phyloP scores from a whole-genome alignment of 2,888 invertebrate genomes.

The Nephrotoma flavescens region DNA sequence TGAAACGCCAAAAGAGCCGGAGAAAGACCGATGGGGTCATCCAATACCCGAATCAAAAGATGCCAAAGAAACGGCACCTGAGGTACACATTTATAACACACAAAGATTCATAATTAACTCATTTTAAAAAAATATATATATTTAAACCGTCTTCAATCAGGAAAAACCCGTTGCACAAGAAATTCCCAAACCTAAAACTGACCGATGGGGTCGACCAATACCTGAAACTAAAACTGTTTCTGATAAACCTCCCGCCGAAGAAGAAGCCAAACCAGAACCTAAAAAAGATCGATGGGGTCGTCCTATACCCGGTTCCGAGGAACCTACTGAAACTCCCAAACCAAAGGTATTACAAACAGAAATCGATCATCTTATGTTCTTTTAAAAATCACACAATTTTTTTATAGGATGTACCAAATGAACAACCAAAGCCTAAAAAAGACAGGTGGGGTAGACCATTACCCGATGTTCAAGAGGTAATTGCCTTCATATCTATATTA shows the following conservation, averaged over 20 bases:
- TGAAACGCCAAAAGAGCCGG: neutral
- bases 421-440: neutral
- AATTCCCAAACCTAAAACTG: neutral
- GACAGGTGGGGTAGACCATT: neutral
- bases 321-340: neutral
- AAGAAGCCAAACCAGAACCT: neutral
- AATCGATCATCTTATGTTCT: neutral
- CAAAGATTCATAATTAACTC: neutral
- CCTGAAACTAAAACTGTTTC: neutral
- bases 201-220: neutral
- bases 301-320: neutral
- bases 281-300: neutral
- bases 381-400: neutral
- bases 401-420: slow-evolving; percentile 1
- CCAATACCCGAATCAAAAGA: neutral
- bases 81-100: neutral
- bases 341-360: neutral
- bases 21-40: neutral
- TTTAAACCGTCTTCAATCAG: neutral
- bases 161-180: neutral
- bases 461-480: slow-evolving; percentile 3
- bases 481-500: neutral
- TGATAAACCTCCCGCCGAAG: neutral
- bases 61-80: neutral
- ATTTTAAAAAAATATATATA: neutral